phyloP scores from a whole-genome alignment of 2,888 invertebrate species.

The Bedellia somnulentella region DNA sequence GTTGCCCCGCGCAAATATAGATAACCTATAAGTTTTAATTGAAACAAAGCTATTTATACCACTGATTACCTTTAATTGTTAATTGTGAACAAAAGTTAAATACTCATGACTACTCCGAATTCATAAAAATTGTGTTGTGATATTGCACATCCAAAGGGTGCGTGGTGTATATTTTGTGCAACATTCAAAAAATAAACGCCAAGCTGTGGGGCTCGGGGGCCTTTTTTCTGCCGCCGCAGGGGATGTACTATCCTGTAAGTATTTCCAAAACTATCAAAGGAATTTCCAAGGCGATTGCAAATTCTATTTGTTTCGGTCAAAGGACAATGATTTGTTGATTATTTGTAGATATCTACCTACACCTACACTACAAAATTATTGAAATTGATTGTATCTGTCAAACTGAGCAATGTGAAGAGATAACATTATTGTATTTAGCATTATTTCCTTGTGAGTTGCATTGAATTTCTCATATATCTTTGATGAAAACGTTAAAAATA shows the following conservation, averaged over 20 bases:
- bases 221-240: conserved; percentile 94
- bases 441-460: too few relatives aligned
- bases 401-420: too few relatives aligned
- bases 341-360: too few relatives aligned
- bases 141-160: conserved; percentile 41
- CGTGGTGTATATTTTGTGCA: conserved; percentile 62
- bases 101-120: conserved; percentile 54
- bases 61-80: conserved; percentile 14
- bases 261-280: conserved; percentile 13
- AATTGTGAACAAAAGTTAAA: conserved; percentile 21
- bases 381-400: too few relatives aligned
- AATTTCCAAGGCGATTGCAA: too few relatives aligned
- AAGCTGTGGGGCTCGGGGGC: conserved; percentile 97
- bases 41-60: conserved; percentile 33
- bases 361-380: too few relatives aligned
- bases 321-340: conserved; percentile 1
- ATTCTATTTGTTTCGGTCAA: neutral
- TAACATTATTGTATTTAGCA: too few relatives aligned
- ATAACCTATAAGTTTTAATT: conserved; percentile 54
- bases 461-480: too few relatives aligned
- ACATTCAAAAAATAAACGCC: conserved; percentile 73
- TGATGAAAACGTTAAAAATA: too few relatives aligned
- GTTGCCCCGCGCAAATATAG: conserved; percentile 49
- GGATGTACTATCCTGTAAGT: conserved; percentile 96
- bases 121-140: conserved; percentile 51